Evolutionary conservation across 2,888 invertebrate species (phyloP), one percentile per base, ranked within the genome.

Genomic region (Cabera pusaria): DNA sequence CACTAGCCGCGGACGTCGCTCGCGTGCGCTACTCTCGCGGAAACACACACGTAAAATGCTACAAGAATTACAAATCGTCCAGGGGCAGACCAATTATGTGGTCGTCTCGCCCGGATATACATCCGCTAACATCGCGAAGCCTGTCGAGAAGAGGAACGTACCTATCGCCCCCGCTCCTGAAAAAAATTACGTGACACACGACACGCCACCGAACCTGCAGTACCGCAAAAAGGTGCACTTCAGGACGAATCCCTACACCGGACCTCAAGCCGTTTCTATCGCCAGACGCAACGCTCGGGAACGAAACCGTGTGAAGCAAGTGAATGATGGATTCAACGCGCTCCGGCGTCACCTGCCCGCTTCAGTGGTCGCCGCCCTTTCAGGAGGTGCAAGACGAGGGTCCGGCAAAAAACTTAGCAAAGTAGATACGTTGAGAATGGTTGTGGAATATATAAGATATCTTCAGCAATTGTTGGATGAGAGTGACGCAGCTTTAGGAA

Each of bases 231-330:
- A 94, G 78, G 93, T 94, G 63, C 94, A 93, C 71, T 93, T 93
- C 63, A 90, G 90, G 52, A 92, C 92, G 1, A 90, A 92, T 35
- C 86, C 87, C 12, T 87, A 87, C 59, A 87, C 92, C 0, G 92
- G 92, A 53, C 93, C 94, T 54, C 96, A 95, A 65, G 93, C 95
- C 44, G 95, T 94, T 3, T 96, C 97, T 1, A 97, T 97, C 21
- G 96, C 96, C 0, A 90, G 97, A 36, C 91, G 98, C 56, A 98
- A 98, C 83, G 98, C 98, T 8, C 91, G 98, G 6, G 98, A 98
- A 84, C 90, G 98, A 50, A 98, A 98, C 75, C 93, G 98, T 52
- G 98, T 98, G 44, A 97, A 97, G 78, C 97, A 97, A 91, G 97
- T 97, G 69, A 97, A 97, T 86, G 96, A 96, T 74, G 97, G 97